phyloP scores from a whole-genome alignment of 2,113 vertebrate species.

The Choloepus hoffmanni region DNA sequence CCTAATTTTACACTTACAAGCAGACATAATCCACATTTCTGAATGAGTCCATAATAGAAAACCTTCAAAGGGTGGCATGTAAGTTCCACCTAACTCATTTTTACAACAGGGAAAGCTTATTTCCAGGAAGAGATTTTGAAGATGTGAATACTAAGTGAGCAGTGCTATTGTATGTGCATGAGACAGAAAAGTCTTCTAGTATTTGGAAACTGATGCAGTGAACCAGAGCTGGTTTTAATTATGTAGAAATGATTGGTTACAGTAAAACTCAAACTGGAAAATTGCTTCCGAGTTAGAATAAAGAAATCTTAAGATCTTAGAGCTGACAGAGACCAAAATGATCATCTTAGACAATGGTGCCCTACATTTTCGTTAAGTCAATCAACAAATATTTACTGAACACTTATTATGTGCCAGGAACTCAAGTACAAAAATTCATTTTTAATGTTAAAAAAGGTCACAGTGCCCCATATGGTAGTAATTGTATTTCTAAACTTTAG shows the following conservation, averaged over 20 bases:
- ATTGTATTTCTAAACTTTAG: background rate
- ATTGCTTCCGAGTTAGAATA: conserved; percentile 52
- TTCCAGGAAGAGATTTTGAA: conserved; percentile 49
- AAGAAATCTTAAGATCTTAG: conserved; percentile 59
- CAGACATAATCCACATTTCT: background rate
- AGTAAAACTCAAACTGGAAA: conserved; percentile 66
- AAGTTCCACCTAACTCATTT: conserved; percentile 44
- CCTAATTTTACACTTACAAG: background rate
- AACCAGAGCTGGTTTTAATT: conserved; percentile 71
- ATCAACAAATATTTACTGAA: conserved; percentile 3
- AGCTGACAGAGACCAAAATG: background rate
- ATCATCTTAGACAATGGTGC: background rate
- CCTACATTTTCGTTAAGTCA: background rate
- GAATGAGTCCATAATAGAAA: conserved; percentile 21
- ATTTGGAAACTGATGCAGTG: conserved; percentile 39
- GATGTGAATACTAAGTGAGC: background rate
- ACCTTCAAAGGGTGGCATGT: background rate
- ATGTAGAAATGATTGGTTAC: conserved; percentile 58
- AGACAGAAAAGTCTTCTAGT: conserved; percentile 27
- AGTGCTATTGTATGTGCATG: background rate
- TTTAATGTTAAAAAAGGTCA: conserved; percentile 44
- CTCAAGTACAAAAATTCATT: background rate
- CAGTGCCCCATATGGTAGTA: background rate
- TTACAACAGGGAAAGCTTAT: conserved; percentile 54
- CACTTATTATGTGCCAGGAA: background rate